phyloP scores from a whole-genome alignment of 2,113 vertebrate species.

The Triplophysa dalaica region DNA sequence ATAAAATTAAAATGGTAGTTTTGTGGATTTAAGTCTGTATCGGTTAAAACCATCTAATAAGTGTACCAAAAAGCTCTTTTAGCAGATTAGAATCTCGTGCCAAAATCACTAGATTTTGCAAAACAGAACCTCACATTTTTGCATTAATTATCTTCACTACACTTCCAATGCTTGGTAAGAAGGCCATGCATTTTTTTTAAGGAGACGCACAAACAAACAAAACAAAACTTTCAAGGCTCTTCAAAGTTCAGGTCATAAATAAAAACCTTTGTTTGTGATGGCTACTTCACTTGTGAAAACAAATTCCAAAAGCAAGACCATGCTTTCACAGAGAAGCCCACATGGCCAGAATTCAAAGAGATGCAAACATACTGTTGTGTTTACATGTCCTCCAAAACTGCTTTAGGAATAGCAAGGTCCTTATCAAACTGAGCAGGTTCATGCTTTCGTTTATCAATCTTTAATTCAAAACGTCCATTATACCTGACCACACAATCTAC shows the following conservation, averaged over 20 bases:
- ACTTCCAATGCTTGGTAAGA: background rate
- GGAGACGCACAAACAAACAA: background rate
- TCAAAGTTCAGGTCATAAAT: slow-evolving; percentile 27
- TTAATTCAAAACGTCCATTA: background rate
- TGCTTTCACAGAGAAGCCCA: background rate
- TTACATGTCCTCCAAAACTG: background rate
- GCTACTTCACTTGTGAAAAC: slow-evolving; percentile 1
- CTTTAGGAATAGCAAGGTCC: background rate
- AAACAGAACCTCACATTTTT: background rate
- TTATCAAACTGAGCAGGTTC: background rate
- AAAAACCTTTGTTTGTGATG: slow-evolving; percentile 2
- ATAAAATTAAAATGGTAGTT: no score
- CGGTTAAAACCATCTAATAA: no score
- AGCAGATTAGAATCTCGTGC: no score
- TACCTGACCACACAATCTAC: no score
- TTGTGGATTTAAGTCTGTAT: no score
- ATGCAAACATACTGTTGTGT: background rate
- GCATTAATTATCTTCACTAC: no score
- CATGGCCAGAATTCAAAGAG: background rate
- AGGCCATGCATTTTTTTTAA: background rate
- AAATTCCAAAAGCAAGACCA: slow-evolving; percentile 2
- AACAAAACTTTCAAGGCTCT: slow-evolving; percentile 11
- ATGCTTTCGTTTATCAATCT: background rate
- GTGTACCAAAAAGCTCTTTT: no score
- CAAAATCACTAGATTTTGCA: background rate